Evolutionary conservation across 2,797 vertebrate genomes (phyloP).

Genomic region (Scolopax bukidnonensis): DNA sequence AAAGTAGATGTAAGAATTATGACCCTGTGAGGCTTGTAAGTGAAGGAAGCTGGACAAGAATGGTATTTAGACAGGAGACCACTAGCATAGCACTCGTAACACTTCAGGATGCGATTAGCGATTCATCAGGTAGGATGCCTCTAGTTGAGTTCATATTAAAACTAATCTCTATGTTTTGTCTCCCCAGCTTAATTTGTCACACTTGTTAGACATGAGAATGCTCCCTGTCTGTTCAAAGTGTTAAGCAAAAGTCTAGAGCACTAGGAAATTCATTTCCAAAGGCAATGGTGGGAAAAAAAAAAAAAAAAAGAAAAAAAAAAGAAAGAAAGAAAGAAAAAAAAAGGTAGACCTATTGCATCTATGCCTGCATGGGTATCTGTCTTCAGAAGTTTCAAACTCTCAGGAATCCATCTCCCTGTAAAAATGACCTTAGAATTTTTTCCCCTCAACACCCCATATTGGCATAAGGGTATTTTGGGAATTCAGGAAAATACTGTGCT

Average conservation of each 20-base stretch:
- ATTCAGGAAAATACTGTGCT: not conserved
- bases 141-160: not conserved
- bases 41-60: not conserved
- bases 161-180: not conserved
- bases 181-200: not conserved
- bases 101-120: not conserved
- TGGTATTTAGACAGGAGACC: not conserved
- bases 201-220: not conserved
- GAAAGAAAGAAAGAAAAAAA: not conserved
- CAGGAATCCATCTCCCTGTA: not conserved
- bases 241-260: not conserved
- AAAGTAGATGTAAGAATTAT: not conserved
- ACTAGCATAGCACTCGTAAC: not conserved
- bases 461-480: not conserved
- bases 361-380: not conserved
- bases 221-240: not conserved
- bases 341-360: not conserved
- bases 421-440: not conserved
- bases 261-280: not conserved
- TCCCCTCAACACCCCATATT: not conserved
- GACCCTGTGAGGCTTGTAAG: not conserved
- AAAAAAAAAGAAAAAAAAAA: not conserved
- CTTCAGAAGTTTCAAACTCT: not conserved
- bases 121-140: not conserved
- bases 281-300: rapidly evolving